Conservation (phyloP, 1,140 invertebrate species). For the Coelopa frigida region DNA sequence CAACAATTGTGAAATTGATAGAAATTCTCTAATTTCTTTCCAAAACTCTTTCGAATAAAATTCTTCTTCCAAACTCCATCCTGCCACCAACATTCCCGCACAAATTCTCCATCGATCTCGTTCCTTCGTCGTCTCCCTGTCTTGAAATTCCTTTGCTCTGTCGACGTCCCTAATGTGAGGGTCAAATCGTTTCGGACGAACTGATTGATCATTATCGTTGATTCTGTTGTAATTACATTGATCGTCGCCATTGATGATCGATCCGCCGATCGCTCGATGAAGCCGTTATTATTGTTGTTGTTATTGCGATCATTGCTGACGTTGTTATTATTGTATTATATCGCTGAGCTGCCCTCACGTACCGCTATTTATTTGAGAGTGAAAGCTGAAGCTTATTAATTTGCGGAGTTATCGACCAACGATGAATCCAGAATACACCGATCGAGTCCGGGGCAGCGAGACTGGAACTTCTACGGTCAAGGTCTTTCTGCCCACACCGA, state of each 20-base stretch:
- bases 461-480: not conserved
- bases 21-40: too few relatives aligned
- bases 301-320: too few relatives aligned
- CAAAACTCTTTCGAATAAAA: too few relatives aligned
- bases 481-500: not conserved
- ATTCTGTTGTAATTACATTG: not conserved
- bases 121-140: not conserved
- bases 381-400: not conserved
- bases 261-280: too few relatives aligned
- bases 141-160: not conserved
- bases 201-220: slow-evolving; percentile 9
- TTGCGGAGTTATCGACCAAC: too few relatives aligned
- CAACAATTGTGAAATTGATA: too few relatives aligned
- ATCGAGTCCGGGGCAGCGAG: too few relatives aligned
- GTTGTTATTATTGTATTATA: too few relatives aligned
- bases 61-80: not conserved
- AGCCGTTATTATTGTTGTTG: too few relatives aligned
- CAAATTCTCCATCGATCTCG: not conserved
- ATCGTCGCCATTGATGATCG: too few relatives aligned
- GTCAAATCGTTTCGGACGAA: slow-evolving; percentile 6
- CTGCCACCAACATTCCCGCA: not conserved
- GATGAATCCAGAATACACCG: too few relatives aligned
- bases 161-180: not conserved
- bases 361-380: slow-evolving; percentile 2
- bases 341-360: too few relatives aligned